Evolutionary conservation across 2,113 vertebrate species (phyloP).

Genomic region (Corapipo altera): DNA sequence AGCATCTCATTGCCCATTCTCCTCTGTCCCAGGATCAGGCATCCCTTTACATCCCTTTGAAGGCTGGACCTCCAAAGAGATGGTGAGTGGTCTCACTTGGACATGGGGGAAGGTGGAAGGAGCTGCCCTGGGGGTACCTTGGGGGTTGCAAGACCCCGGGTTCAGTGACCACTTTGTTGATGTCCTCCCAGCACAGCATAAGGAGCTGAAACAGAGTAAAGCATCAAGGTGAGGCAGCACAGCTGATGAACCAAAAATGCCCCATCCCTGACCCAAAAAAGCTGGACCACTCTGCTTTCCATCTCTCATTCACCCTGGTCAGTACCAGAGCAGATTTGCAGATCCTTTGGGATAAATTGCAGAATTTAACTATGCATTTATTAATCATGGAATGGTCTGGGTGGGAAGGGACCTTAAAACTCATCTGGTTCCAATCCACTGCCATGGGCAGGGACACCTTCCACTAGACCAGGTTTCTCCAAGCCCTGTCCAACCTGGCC

Average conservation of each 20-base stretch:
- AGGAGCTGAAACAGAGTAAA: not conserved
- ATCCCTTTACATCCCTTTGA: not conserved
- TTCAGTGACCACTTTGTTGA: fast-evolving
- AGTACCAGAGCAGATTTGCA: not conserved
- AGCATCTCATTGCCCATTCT: not conserved
- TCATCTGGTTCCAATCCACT: not conserved
- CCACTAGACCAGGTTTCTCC: fast-evolving
- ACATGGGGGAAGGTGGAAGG: not conserved
- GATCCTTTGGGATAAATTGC: not conserved
- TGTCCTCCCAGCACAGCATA: not conserved
- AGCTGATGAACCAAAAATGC: not conserved
- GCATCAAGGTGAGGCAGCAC: not conserved
- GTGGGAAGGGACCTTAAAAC: not conserved
- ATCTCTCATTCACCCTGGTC: not conserved
- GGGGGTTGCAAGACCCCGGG: not conserved
- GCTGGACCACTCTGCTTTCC: not conserved
- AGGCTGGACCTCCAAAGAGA: not conserved
- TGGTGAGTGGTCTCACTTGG: not conserved
- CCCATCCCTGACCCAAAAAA: not conserved
- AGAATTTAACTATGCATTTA: not conserved
- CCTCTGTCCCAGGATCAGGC: not conserved
- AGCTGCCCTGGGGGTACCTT: not conserved
- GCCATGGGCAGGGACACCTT: not conserved
- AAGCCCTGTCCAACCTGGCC: fast-evolving
- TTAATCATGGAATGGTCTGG: not conserved